A percentile compares a stretch with the other conserved stretches of the same genome.
These are phyloP conservation scores for Pristiophorus japonicus DNA, from an alignment of 2,113 vertebrate genomes.

Conservation along the genomic window DNA sequence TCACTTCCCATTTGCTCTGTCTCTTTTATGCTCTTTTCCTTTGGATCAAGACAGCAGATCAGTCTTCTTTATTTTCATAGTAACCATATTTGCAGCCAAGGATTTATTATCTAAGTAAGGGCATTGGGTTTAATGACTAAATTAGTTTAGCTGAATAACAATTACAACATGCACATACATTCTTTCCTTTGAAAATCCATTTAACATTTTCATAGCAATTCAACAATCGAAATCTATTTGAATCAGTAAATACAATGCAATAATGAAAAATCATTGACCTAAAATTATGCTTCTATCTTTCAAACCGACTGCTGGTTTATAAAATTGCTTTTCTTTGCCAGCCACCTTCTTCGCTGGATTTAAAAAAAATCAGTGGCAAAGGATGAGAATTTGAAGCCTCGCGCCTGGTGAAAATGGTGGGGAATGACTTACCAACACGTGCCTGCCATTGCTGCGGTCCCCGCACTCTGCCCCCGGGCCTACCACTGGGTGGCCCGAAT, in stretches of 20 bases:
- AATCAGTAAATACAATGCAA: background rate
- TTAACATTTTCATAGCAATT: constrained; percentile 32
- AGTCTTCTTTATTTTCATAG: constrained; percentile 22
- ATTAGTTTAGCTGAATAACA: constrained; percentile 36
- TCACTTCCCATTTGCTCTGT: background rate
- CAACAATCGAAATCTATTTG: constrained; percentile 9
- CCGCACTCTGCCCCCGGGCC: background rate
- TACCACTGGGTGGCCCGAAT: background rate
- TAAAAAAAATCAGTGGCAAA: background rate
- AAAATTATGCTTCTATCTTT: background rate
- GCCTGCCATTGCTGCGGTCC: background rate
- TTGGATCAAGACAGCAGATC: background rate
- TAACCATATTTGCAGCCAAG: background rate
- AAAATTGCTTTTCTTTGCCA: background rate
- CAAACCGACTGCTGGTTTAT: background rate
- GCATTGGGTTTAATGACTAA: background rate
- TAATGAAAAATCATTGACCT: constrained; percentile 11
- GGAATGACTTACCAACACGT: background rate
- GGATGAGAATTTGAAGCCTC: background rate
- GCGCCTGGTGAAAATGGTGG: background rate
- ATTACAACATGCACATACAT: background rate
- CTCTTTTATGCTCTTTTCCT: background rate
- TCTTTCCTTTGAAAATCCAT: constrained; percentile 17
- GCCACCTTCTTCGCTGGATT: no score
- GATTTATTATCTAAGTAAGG: constrained; percentile 31